A percentile compares a stretch with the other conserved stretches of the same genome.
phyloP scores from a whole-genome alignment of 1,140 invertebrate genomes.

The Anastrepha ludens region DNA sequence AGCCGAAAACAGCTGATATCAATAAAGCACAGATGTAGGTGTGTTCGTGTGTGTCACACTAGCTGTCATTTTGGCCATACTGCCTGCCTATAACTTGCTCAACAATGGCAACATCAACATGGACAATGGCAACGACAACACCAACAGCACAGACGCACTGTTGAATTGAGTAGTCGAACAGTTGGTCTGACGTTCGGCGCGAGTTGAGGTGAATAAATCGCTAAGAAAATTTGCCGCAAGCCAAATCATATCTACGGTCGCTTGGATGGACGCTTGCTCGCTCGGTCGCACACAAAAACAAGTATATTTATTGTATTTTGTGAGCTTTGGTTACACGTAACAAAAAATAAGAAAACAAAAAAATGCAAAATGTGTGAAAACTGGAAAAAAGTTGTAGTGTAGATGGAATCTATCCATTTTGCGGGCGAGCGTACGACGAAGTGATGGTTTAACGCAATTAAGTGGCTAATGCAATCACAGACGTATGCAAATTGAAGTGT shows the following conservation, averaged over 20 bases:
- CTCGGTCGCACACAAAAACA: not conserved
- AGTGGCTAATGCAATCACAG: not conserved
- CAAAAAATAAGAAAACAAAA: not conserved
- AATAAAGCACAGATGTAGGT: not conserved
- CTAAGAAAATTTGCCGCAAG: conserved; percentile 2
- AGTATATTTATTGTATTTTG: not conserved
- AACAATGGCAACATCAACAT: not conserved
- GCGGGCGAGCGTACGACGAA: too few species aligned
- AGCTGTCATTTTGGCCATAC: not conserved
- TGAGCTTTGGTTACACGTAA: not conserved
- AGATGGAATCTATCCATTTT: not conserved
- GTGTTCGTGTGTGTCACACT: not conserved
- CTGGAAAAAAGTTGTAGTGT: not conserved
- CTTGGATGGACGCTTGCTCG: not conserved
- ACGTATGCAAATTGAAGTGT: conserved; percentile 14
- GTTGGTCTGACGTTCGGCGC: conserved; percentile 13
- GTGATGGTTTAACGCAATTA: not conserved
- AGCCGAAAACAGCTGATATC: conserved; percentile 15
- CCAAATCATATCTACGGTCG: not conserved
- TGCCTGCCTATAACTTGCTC: not conserved
- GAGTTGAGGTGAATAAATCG: conserved; percentile 49
- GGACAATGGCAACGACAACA: not conserved
- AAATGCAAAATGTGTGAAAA: not conserved
- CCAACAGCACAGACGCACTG: conserved; percentile 8
- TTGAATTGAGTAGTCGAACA: conserved; percentile 27